These are phyloP conservation scores for Epistrophe grossulariae DNA, from an alignment of 2,888 invertebrate genomes.

Conservation along the genomic window DNA sequence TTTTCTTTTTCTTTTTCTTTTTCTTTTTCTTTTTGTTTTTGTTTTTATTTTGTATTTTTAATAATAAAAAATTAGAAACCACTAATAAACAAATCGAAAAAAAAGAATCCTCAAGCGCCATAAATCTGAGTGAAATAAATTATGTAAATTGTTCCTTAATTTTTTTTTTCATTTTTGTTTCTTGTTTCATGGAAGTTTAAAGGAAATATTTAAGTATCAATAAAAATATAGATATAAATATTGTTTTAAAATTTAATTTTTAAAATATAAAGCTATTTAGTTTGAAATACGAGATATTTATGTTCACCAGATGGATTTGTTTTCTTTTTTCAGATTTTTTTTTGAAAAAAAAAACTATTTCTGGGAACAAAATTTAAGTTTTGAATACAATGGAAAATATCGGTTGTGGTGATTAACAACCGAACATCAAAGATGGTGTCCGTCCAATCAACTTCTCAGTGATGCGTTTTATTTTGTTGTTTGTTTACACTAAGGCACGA, in stretches of 20 bases:
- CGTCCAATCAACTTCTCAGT: conserved; percentile 36
- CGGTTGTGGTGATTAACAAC: conserved; percentile 17
- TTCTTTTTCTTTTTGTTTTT: not conserved
- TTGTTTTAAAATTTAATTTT: conserved; percentile 47
- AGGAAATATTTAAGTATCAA: conserved; percentile 55
- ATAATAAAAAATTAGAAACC: conserved; percentile 25
- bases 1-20: not conserved
- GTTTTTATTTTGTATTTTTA: not conserved
- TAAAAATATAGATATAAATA: conserved; percentile 58
- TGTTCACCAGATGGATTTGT: conserved; percentile 38
- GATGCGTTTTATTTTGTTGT: conserved; percentile 34
- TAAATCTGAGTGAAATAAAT: not conserved
- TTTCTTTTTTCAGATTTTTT: conserved; percentile 11
- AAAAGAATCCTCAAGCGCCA: conserved; percentile 18
- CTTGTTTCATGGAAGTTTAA: not conserved
- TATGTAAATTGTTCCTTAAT: conserved; percentile 44
- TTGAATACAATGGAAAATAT: conserved; percentile 46
- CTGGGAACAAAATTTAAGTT: conserved; percentile 22
- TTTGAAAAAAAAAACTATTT: conserved; percentile 36
- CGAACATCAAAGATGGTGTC: conserved; percentile 61
- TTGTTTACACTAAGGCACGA: conserved; percentile 58
- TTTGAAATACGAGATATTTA: conserved; percentile 34
- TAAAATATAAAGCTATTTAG: conserved; percentile 40
- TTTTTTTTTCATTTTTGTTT: conserved; percentile 14
- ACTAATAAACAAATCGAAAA: conserved; percentile 23